Evolutionary conservation across 2,888 invertebrate genomes (phyloP).

Genomic region (Synanthedon tipuliformis): DNA sequence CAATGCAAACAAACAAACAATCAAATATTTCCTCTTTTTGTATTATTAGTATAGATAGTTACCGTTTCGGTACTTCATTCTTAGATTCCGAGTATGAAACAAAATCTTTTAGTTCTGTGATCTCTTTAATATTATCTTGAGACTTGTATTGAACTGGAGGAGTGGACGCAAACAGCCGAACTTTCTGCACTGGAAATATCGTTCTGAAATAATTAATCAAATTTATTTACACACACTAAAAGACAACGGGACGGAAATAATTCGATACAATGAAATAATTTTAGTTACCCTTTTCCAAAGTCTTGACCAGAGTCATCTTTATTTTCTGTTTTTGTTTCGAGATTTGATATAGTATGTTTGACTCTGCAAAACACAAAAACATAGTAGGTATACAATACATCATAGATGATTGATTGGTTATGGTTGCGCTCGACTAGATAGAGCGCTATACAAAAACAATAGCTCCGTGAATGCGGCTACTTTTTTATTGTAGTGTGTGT

Average conservation of each 20-base stretch:
- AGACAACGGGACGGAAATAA: background rate
- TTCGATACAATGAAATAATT: background rate
- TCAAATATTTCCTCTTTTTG: no score
- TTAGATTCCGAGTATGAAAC: constrained; percentile 4
- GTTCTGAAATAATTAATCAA: constrained; percentile 7
- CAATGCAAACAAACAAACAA: no score
- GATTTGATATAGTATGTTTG: constrained; percentile 22
- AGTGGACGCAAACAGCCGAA: constrained; percentile 23
- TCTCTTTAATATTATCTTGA: constrained; percentile 21
- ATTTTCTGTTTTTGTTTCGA: constrained; percentile 27
- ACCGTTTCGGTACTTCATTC: no score
- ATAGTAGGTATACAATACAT: no score
- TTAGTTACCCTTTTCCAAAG: constrained; percentile 22
- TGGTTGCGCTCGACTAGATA: no score
- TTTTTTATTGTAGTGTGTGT: no score
- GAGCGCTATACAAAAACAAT: no score
- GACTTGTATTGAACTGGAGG: constrained; percentile 16
- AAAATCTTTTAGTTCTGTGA: constrained; percentile 34
- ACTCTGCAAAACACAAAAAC: constrained; percentile 15
- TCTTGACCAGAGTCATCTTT: constrained; percentile 19
- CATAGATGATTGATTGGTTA: no score
- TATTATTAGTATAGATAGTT: no score
- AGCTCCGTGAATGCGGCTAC: no score
- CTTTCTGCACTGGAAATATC: constrained; percentile 24
- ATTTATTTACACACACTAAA: background rate